These are phyloP conservation scores for Xestia xanthographa DNA, from an alignment of 2,888 invertebrate species.

Conservation along the genomic window DNA sequence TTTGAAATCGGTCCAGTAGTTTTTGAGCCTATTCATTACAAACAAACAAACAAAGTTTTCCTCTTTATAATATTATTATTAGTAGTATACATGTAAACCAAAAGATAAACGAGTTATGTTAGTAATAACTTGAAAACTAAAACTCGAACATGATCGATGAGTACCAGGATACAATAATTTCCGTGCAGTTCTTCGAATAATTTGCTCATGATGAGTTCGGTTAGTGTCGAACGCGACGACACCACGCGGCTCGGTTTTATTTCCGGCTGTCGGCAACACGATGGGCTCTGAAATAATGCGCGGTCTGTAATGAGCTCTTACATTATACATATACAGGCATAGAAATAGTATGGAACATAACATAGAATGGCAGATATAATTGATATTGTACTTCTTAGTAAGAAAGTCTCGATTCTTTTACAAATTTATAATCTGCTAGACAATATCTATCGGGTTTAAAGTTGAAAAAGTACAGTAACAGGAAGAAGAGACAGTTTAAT, in stretches of 20 bases:
- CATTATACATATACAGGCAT: slow-evolving; percentile 11
- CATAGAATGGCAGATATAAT: neutral
- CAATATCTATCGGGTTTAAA: neutral
- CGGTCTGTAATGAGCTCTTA: slow-evolving; percentile 46
- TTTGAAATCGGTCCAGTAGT: no score
- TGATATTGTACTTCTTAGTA: neutral
- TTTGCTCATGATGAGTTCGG: slow-evolving; percentile 48
- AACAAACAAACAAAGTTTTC: no score
- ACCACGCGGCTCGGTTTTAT: slow-evolving; percentile 56
- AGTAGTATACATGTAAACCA: no score
- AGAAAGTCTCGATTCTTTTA: neutral
- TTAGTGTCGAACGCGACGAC: slow-evolving; percentile 47
- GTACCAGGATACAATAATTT: slow-evolving; percentile 46
- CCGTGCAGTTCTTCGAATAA: slow-evolving; percentile 26
- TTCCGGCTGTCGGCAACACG: slow-evolving; percentile 64
- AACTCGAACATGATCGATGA: slow-evolving; percentile 26
- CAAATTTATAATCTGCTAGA: neutral
- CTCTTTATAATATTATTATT: no score
- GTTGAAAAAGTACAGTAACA: neutral
- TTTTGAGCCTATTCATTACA: no score
- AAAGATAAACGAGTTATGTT: neutral
- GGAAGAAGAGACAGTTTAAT: neutral
- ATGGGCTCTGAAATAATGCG: slow-evolving; percentile 50
- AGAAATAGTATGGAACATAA: neutral
- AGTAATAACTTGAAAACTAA: slow-evolving; percentile 16